A percentile compares a stretch with the other conserved stretches of the same genome.
These are phyloP conservation scores for Bagarius yarrelli DNA, from an alignment of 2,113 vertebrate genomes.

Conservation along the genomic window DNA sequence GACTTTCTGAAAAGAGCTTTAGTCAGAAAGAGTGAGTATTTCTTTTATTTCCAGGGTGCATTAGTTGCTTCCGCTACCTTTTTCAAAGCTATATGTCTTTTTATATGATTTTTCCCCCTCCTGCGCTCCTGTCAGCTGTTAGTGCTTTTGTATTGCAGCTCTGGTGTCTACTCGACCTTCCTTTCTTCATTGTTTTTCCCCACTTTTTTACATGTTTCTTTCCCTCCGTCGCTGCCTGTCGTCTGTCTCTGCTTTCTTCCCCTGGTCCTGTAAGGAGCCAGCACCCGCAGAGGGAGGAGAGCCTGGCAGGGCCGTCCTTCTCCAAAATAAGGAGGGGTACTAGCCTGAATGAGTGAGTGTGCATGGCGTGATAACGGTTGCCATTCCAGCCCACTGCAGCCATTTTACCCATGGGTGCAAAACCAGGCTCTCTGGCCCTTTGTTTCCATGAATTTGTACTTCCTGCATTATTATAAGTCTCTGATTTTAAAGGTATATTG, in stretches of 20 bases:
- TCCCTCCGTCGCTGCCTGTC: slow-evolving; percentile 43
- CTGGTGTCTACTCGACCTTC: slow-evolving; percentile 36
- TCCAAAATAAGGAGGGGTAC: slow-evolving; percentile 64
- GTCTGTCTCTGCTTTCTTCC: slow-evolving; percentile 38
- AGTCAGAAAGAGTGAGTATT: slow-evolving; percentile 60
- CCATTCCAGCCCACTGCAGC: slow-evolving; percentile 28
- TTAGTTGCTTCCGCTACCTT: neutral
- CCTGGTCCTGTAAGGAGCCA: slow-evolving; percentile 49
- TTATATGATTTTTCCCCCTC: neutral
- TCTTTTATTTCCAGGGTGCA: slow-evolving; percentile 8
- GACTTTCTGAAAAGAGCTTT: slow-evolving; percentile 54
- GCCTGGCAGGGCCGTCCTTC: slow-evolving; percentile 54
- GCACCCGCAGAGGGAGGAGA: slow-evolving; percentile 56
- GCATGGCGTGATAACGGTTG: slow-evolving; percentile 41
- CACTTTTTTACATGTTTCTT: slow-evolving; percentile 29
- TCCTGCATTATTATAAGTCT: slow-evolving; percentile 9
- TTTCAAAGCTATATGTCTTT: neutral
- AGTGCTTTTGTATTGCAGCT: neutral
- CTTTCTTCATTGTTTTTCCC: slow-evolving; percentile 33
- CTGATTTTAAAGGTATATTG: neutral
- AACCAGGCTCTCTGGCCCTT: slow-evolving; percentile 42
- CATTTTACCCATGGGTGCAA: slow-evolving; percentile 44
- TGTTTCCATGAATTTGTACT: slow-evolving; percentile 27
- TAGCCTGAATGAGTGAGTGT: slow-evolving; percentile 72
- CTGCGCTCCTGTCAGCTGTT: neutral